Evolutionary conservation across 2,888 invertebrate genomes (phyloP).

Genomic region (Drosophila kanekoi): DNA sequence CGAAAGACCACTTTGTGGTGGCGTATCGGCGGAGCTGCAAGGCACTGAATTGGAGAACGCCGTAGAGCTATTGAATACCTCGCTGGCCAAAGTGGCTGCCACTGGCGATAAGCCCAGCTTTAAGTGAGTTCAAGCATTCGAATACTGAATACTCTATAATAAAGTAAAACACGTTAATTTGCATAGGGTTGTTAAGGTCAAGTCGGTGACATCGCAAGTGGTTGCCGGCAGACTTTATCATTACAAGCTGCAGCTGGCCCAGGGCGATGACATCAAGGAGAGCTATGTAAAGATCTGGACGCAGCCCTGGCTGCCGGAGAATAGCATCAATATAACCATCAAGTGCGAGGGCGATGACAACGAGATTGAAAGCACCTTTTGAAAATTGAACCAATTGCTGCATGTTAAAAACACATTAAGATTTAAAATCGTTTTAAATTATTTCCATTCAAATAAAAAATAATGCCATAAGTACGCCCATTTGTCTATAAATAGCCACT

Average conservation of each 20-base stretch:
- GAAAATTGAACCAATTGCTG: not conserved
- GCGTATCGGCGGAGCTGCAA: slow-evolving; percentile 24
- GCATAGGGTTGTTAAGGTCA: slow-evolving; percentile 57
- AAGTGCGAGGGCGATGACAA: slow-evolving; percentile 52
- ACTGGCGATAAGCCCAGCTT: slow-evolving; percentile 39
- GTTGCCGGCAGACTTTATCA: slow-evolving; percentile 57
- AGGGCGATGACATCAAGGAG: slow-evolving; percentile 44
- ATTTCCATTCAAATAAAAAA: not conserved
- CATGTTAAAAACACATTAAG: slow-evolving; percentile 5
- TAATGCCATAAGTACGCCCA: not conserved
- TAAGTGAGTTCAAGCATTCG: slow-evolving; percentile 24
- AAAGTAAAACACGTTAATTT: not conserved
- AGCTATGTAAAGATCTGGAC: slow-evolving; percentile 64
- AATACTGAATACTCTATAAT: not conserved
- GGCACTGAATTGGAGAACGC: slow-evolving; percentile 32
- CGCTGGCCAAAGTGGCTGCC: slow-evolving; percentile 31
- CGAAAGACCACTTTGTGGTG: slow-evolving; percentile 33
- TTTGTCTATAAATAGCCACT: not conserved
- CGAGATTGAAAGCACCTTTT: slow-evolving; percentile 48
- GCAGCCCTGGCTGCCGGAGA: slow-evolving; percentile 61
- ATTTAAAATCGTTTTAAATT: slow-evolving; percentile 1
- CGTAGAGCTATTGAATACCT: slow-evolving; percentile 23
- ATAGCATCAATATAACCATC: slow-evolving; percentile 59
- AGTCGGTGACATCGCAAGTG: slow-evolving; percentile 55
- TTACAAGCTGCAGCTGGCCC: slow-evolving; percentile 57